These are phyloP conservation scores for Hyperoplus lanceolatus DNA, from an alignment of 2,797 vertebrate genomes.

Conservation along the genomic window DNA sequence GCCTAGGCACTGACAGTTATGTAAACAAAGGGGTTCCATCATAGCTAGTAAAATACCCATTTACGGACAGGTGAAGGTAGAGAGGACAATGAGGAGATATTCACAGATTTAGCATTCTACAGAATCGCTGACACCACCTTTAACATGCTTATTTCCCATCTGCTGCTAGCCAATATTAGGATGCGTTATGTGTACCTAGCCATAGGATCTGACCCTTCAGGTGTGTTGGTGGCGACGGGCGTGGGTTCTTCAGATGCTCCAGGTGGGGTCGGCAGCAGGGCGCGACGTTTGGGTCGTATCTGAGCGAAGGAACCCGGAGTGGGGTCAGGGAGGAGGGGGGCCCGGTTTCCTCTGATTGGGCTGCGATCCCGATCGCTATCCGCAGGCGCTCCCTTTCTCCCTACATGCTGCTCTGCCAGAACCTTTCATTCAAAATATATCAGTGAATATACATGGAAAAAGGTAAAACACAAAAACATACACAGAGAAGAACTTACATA, in stretches of 20 bases:
- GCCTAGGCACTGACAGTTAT: too few species aligned
- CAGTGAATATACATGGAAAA: background rate
- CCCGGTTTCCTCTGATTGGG: conserved; percentile 84
- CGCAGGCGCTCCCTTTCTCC: conserved; percentile 71
- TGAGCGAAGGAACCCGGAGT: conserved; percentile 85
- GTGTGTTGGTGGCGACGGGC: conserved; percentile 41
- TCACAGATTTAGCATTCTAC: too few species aligned
- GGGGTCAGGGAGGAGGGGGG: conserved; percentile 88
- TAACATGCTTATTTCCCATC: background rate
- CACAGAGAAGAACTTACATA: background rate
- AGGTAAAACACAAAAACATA: background rate
- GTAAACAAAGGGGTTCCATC: too few species aligned
- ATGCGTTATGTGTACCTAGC: conserved; percentile 74
- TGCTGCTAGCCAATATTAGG: background rate
- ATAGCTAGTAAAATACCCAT: too few species aligned
- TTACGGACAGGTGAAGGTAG: too few species aligned
- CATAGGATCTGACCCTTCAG: conserved; percentile 84
- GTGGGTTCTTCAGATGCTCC: conserved; percentile 79
- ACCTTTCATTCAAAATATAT: conserved; percentile 58
- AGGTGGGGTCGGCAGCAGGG: conserved; percentile 86
- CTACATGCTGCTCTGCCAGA: conserved; percentile 86
- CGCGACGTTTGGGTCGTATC: conserved; percentile 81
- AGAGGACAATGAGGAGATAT: too few species aligned
- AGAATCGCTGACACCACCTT: too few species aligned
- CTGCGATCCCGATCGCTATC: conserved; percentile 85